These are phyloP conservation scores for Tragelaphus buxtoni DNA, from an alignment of 2,113 vertebrate genomes.

Conservation along the genomic window DNA sequence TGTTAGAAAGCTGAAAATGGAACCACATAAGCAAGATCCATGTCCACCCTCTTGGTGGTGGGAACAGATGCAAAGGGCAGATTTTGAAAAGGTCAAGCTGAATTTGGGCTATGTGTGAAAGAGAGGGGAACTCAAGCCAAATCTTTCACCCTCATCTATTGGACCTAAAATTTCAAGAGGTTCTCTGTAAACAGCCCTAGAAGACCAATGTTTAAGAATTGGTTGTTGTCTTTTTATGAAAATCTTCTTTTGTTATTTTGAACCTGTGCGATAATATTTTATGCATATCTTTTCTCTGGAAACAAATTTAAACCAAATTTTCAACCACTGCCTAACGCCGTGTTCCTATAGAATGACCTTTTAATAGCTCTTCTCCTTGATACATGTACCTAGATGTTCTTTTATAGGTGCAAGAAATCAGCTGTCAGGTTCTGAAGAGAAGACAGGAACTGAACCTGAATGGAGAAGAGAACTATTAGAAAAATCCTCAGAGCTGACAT, in stretches of 20 bases:
- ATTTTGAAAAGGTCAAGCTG: neutral
- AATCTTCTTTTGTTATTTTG: neutral
- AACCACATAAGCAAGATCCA: neutral
- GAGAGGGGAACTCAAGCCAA: neutral
- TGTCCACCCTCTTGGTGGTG: neutral
- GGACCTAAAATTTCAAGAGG: neutral
- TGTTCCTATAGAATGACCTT: neutral
- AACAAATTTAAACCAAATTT: neutral
- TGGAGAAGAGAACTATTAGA: neutral
- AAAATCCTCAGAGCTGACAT: neutral
- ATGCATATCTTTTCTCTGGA: neutral
- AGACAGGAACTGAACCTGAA: constrained; percentile 1
- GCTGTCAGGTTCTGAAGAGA: neutral
- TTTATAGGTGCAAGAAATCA: neutral
- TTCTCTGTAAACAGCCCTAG: neutral
- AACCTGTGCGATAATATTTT: neutral
- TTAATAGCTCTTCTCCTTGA: neutral
- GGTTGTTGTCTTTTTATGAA: neutral
- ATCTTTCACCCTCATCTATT: neutral
- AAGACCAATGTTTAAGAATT: neutral
- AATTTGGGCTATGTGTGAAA: neutral
- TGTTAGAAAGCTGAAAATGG: neutral
- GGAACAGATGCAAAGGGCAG: neutral
- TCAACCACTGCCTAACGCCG: neutral
- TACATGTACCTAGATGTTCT: neutral